Conservation (phyloP, 2,888 invertebrate species). For the Lasioglossum villosulum region DNA sequence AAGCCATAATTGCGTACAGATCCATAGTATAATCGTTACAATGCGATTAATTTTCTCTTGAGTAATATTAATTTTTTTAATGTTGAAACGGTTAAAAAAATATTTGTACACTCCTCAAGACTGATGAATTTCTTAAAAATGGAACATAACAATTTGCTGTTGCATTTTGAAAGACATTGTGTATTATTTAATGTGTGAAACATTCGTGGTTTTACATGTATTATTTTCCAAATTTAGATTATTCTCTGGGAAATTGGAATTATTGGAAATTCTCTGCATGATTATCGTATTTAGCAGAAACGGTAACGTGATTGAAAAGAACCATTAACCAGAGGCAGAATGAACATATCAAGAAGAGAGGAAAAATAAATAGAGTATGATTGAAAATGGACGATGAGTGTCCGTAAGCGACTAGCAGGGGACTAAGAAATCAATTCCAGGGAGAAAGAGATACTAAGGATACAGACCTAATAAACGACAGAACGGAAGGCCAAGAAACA, state of each 20-base stretch:
- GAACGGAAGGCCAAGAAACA: conserved; percentile 15
- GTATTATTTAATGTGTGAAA: neutral
- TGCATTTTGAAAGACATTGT: neutral
- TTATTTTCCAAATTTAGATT: neutral
- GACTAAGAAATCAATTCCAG: conserved; percentile 12
- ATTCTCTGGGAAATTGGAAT: too few relatives aligned
- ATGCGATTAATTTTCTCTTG: too few relatives aligned
- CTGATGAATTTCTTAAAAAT: neutral
- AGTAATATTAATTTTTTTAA: too few relatives aligned
- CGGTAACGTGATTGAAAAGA: neutral
- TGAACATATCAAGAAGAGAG: neutral
- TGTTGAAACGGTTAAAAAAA: too few relatives aligned
- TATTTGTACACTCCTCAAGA: neutral
- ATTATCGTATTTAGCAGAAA: neutral
- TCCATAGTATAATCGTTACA: too few relatives aligned
- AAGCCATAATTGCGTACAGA: too few relatives aligned
- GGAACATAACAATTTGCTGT: neutral
- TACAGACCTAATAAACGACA: conserved; percentile 8
- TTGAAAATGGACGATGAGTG: neutral
- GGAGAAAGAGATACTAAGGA: conserved; percentile 23
- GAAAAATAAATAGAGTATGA: neutral
- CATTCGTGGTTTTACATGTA: neutral
- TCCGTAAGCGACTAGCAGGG: neutral
- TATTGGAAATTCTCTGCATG: neutral
- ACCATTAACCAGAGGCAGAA: neutral